Evolutionary conservation across 2,888 invertebrate genomes (phyloP).

Genomic region (Ormyrus pomaceus): DNA sequence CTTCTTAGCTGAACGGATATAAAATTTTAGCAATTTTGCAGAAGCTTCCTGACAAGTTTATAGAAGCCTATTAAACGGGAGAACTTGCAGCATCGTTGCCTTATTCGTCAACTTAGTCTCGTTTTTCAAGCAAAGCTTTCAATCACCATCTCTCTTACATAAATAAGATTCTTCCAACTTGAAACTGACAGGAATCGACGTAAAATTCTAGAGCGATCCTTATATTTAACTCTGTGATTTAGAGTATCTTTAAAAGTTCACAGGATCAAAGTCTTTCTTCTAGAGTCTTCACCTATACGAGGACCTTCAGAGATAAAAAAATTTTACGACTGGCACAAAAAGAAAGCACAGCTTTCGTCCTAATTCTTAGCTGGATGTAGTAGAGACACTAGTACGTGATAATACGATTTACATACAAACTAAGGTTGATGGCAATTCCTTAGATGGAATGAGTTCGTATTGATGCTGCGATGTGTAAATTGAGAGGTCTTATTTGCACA

Average conservation of each 20-base stretch:
- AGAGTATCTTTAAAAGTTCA: not conserved
- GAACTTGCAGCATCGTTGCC: no score
- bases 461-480: conserved; percentile 15
- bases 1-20: no score
- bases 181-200: not conserved
- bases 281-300: no score
- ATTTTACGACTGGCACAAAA: not conserved
- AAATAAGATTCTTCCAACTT: not conserved
- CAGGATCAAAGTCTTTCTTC: not conserved
- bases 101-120: not conserved
- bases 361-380: not conserved
- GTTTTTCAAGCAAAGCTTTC: not conserved
- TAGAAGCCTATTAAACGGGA: conserved; percentile 20
- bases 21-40: no score
- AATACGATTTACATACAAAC: conserved; percentile 38
- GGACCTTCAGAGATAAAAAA: not conserved
- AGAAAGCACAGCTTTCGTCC: not conserved
- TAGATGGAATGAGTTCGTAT: no score
- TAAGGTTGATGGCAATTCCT: not conserved
- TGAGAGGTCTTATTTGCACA: conserved; percentile 2
- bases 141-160: not conserved
- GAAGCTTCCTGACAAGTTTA: not conserved
- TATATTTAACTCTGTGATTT: not conserved
- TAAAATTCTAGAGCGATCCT: not conserved
- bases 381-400: conserved; percentile 8